Evolutionary conservation across 2,797 vertebrate species (phyloP).

Genomic region (Astyanax mexicanus): DNA sequence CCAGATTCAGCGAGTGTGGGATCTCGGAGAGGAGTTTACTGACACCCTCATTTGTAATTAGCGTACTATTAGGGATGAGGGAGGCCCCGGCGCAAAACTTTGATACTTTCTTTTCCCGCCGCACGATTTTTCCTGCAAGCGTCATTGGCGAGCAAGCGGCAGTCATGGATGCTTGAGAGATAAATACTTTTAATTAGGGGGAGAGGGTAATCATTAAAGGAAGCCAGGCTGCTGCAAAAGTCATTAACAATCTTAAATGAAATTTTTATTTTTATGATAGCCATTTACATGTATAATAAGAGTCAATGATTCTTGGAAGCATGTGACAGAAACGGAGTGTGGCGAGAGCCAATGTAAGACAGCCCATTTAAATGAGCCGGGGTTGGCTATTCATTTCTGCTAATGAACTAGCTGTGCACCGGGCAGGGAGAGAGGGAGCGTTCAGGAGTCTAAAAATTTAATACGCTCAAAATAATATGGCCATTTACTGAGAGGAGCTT

Average conservation of each 20-base stretch:
- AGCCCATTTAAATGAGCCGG: constrained; percentile 98
- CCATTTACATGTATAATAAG: constrained; percentile 99
- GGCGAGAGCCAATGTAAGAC: constrained; percentile 99
- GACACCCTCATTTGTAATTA: constrained; percentile 59
- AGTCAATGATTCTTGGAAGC: constrained; percentile 99
- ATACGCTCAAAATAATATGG: constrained; percentile 83
- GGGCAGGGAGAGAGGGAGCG: constrained; percentile 72
- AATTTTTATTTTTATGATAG: constrained; percentile 99
- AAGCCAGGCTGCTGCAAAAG: constrained; percentile 99
- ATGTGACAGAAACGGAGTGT: constrained; percentile 99
- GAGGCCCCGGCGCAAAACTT: constrained; percentile 55
- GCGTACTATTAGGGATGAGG: constrained; percentile 65
- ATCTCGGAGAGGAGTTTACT: constrained; percentile 31
- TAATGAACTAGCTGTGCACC: constrained; percentile 98
- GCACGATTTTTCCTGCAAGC: constrained; percentile 66
- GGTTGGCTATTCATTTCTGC: constrained; percentile 98
- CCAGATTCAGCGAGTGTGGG: constrained; percentile 24
- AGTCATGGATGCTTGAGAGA: constrained; percentile 99
- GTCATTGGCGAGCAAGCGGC: constrained; percentile 82
- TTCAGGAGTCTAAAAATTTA: constrained; percentile 96
- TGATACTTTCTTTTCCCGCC: constrained; percentile 55
- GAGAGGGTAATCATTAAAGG: constrained; percentile 99
- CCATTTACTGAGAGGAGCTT: constrained; percentile 71
- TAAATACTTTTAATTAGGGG: constrained; percentile 99
- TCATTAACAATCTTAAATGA: constrained; percentile 99